These are phyloP conservation scores for Nicator chloris DNA, from an alignment of 2,113 vertebrate genomes.

Conservation along the genomic window DNA sequence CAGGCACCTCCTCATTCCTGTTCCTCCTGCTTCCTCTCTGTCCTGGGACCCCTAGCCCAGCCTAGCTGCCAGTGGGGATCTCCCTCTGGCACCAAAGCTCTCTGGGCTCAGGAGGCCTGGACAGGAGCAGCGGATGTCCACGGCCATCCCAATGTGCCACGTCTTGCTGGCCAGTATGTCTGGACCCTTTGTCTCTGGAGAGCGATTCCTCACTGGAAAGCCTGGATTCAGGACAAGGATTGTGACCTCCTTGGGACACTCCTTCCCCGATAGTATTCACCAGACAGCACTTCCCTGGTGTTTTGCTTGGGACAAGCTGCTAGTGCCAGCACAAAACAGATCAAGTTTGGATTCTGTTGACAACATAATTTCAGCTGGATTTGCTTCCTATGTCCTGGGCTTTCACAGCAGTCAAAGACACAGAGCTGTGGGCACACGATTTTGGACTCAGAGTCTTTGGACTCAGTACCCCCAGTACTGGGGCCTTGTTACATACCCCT, in stretches of 20 bases:
- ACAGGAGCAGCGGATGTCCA: rapidly evolving
- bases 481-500: not conserved
- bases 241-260: not conserved
- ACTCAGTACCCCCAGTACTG: not conserved
- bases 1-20: not conserved
- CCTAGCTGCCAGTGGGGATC: not conserved
- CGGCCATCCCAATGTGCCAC: rapidly evolving
- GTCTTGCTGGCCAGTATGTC: not conserved
- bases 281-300: rapidly evolving
- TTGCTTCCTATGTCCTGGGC: not conserved
- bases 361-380: not conserved
- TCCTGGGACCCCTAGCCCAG: not conserved
- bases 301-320: not conserved
- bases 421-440: not conserved
- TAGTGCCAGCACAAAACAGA: not conserved
- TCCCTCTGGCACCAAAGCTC: not conserved
- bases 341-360: not conserved
- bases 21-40: not conserved
- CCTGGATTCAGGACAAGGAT: not conserved
- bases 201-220: not conserved
- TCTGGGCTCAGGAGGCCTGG: not conserved
- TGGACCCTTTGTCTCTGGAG: not conserved
- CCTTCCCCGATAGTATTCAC: not conserved
- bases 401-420: not conserved
- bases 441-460: not conserved